Evolutionary conservation across 2,888 invertebrate species (phyloP).

Genomic region (Sclerodermus sp.): DNA sequence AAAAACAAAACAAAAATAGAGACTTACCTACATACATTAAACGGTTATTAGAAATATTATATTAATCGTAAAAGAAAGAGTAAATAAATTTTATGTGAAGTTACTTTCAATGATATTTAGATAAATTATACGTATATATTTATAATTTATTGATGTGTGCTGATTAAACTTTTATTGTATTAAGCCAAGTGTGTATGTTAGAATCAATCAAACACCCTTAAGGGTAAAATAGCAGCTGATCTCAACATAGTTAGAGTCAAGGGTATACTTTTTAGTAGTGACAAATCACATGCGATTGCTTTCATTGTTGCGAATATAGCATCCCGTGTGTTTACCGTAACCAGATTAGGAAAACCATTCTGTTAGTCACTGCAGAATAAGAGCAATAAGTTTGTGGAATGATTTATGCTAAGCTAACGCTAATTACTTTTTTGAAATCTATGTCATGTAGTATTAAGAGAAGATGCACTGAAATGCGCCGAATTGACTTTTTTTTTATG

Average conservation of each 20-base stretch:
- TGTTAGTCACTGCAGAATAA: slow-evolving; percentile 41
- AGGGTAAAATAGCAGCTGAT: slow-evolving; percentile 39
- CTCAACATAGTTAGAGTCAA: slow-evolving; percentile 39
- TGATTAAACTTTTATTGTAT: slow-evolving; percentile 29
- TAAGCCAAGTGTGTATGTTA: slow-evolving; percentile 46
- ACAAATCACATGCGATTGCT: slow-evolving; percentile 52
- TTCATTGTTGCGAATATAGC: slow-evolving; percentile 38
- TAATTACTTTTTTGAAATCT: too few species aligned
- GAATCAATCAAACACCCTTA: slow-evolving; percentile 48
- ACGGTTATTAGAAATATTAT: too few species aligned
- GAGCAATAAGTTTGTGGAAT: slow-evolving; percentile 1
- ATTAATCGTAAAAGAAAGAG: too few species aligned
- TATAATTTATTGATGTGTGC: slow-evolving; percentile 23
- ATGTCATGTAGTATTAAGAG: too few species aligned
- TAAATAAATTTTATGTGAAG: too few species aligned
- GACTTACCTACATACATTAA: too few species aligned
- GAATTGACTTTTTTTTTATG: too few species aligned
- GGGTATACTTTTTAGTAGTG: slow-evolving; percentile 40
- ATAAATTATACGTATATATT: too few species aligned
- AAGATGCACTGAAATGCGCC: too few species aligned
- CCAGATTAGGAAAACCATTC: slow-evolving; percentile 51
- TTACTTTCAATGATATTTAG: too few species aligned
- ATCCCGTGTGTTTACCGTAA: slow-evolving; percentile 47
- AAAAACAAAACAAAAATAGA: too few species aligned
- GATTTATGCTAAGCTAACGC: too few species aligned